phyloP scores from a whole-genome alignment of 2,888 invertebrate species.

The Nomada ruficornis region DNA sequence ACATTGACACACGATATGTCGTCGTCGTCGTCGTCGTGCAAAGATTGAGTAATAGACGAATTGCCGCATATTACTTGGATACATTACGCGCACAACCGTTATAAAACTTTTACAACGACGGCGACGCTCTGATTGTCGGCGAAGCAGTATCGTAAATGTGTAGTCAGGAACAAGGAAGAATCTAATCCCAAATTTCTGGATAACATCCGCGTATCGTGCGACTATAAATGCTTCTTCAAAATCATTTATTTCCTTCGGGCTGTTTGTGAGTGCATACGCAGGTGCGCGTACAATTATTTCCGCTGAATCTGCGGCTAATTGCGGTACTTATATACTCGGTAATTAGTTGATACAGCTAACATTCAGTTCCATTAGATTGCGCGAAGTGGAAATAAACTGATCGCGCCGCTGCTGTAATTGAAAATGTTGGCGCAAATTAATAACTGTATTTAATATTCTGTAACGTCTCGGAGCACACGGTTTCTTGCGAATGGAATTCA shows the following conservation, averaged over 20 bases:
- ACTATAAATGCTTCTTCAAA: not conserved
- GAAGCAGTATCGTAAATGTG: not conserved
- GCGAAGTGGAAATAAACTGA: not conserved
- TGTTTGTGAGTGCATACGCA: too few relatives aligned
- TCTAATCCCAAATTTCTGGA: not conserved
- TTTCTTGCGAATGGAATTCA: not conserved
- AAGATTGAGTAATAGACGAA: constrained; percentile 25
- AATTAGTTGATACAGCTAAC: not conserved
- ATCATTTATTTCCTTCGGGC: not conserved
- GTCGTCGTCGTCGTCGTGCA: constrained; percentile 14
- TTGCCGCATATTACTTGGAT: constrained; percentile 42
- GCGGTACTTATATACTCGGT: not conserved
- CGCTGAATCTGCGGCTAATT: not conserved
- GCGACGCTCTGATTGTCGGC: constrained; percentile 42
- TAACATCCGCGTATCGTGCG: not conserved
- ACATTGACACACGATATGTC: not conserved
- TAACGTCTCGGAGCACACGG: not conserved
- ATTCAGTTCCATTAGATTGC: not conserved
- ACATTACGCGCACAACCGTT: constrained; percentile 29
- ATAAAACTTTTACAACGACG: constrained; percentile 28
- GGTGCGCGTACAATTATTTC: too few relatives aligned
- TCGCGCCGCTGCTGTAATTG: not conserved
- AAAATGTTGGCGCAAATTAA: not conserved
- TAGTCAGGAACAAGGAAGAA: not conserved
- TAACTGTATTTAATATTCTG: not conserved